Evolutionary conservation across 1,140 invertebrate species (phyloP), one percentile per base, ranked within the genome.

Genomic region (Aphidius gifuensis): DNA sequence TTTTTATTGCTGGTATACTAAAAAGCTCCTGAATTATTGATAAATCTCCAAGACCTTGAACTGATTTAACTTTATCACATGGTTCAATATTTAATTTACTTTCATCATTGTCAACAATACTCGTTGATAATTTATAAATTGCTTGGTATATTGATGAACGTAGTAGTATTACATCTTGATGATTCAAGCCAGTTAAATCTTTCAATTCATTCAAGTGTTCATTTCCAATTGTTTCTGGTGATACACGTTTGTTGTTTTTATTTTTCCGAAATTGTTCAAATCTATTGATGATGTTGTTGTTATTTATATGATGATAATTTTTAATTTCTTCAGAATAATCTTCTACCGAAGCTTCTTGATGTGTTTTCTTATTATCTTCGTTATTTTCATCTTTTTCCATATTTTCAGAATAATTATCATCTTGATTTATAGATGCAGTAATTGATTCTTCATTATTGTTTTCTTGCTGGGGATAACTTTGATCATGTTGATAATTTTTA

Each of bases 11-110:
- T 6, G 72, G 68, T 8, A 68, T 4, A 4, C 38, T 42, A n/a
- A 79, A 65, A 3, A 79, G 60, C 9, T 68, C 60, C 43, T 64
- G 71, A 9, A 79, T 43, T 45, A 72, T 58, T 16, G 72, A 69
- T 5, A 61, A 58, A 11, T 68, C 61, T 6, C 71, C 46, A 6
- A 79, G 71, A 66, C 72, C 70, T 42, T 71, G 69, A 6, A 70
- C 7, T 6, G 73, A 44, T 53, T 47, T 47, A 0, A 68, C 43
- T 0, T 64, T 54, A 43, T 65, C 32, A 23, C 50, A 54, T 16
- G 50, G 9, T 6, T 39, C 1, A 32, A 6, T 11, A 45, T n/a
- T 5, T 5, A 42, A 5, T 11, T 42, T 5, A n/a, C 2, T 55
- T 9, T 6, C 43, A 11, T 44, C 3, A 40, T 5, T 43, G 4